Percentiles rank a stretch among this genome's conserved stretches.
phyloP scores from a whole-genome alignment of 2,113 vertebrate species.

The Gopherus evgoodei region DNA sequence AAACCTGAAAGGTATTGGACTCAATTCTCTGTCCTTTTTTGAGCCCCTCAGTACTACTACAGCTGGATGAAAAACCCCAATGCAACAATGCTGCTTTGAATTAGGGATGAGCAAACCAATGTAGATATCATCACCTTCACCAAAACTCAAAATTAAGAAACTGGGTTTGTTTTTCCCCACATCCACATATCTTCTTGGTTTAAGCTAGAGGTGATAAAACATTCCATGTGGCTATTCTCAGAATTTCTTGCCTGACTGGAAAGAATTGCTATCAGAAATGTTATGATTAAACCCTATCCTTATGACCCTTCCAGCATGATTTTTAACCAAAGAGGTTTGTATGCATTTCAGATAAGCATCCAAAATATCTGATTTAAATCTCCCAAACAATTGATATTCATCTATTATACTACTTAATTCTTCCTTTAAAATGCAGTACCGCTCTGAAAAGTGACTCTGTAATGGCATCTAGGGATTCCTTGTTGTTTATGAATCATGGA shows the following conservation, averaged over 20 bases:
- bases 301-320: not conserved
- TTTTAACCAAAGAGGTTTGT: not conserved
- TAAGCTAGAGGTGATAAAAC: not conserved
- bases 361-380: not conserved
- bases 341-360: not conserved
- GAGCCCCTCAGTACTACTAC: not conserved
- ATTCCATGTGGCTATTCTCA: not conserved
- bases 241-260: not conserved
- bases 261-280: not conserved
- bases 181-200: not conserved
- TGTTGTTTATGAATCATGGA: not conserved
- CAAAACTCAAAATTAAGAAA: not conserved
- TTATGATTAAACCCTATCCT: not conserved
- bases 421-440: not conserved
- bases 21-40: not conserved
- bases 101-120: not conserved
- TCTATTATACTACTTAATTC: not conserved
- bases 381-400: not conserved
- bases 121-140: not conserved
- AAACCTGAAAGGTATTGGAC: not conserved
- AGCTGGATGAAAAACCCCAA: not conserved
- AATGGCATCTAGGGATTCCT: not conserved
- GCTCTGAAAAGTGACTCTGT: not conserved
- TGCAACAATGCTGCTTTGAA: not conserved
- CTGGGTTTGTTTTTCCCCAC: not conserved